Evolutionary conservation across 1,140 invertebrate species (phyloP), one percentile per base, ranked within the genome.

Genomic region (Drosophila lacteicornis): DNA sequence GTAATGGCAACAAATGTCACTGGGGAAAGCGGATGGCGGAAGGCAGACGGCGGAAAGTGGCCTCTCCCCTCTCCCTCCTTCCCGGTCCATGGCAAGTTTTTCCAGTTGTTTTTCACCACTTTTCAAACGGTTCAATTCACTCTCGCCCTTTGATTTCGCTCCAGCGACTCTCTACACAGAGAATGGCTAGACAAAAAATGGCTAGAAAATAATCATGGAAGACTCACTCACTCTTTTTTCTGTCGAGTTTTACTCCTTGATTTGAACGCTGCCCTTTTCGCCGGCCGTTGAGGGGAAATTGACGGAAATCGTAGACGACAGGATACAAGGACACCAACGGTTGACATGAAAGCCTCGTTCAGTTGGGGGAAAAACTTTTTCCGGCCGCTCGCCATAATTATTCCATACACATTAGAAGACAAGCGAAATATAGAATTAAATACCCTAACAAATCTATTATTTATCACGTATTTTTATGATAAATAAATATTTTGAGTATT

Each of bases 1-100:
- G 84, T 88, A 87, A 87, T 87, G 84, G 76, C 84, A 83, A 74
- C 83, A 83, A 88, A 87, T 88, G 84, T 83, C 83, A 77, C 76
- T 87, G 67, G 77, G 79, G 36, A 70, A 67, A 3, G 15, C 42
- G 40, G 33, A 27, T n/a, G 27, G 17, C 7, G 27, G 42, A 25
- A 30, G 38, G 36, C 13, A 22, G 19, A 49, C 15, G 11, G 36
- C 36, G 12, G 36, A 0, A 22, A 12, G 27, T 7, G 27, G 7
- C n/a, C n/a, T 7, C 19, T 9, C 43, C 43, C n/a, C n/a, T 7
- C 19, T 9, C 43, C 43, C 13, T 2, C 2, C 4, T 19, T 19
- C 25, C 38, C 8, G 77, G 47, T 67, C 71, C 71, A 49, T 80
- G 62, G 61, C 59, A 60, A 82, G 47, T 73, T 76, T 82, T 82